Evolutionary conservation across 2,888 invertebrate species (phyloP).

Genomic region (Archaeoteleia sp.): DNA sequence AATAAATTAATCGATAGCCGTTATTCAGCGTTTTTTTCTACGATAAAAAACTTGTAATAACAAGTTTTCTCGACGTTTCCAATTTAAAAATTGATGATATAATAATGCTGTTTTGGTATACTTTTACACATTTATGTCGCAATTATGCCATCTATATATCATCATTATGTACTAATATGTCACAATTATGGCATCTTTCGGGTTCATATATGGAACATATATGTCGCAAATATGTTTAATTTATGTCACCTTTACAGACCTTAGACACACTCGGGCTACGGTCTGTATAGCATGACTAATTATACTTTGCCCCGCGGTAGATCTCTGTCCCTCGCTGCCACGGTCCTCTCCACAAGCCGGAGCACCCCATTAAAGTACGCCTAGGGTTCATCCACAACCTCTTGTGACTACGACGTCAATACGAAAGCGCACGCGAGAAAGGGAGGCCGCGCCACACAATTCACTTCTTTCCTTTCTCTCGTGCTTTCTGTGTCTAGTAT

Average conservation of each 20-base stretch:
- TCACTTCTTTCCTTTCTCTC: not conserved
- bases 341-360: conserved; percentile 57
- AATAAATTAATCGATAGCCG: too few relatives aligned
- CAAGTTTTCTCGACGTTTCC: too few relatives aligned
- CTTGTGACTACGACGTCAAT: conserved; percentile 28
- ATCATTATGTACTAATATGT: too few relatives aligned
- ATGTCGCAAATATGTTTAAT: conserved; percentile 3
- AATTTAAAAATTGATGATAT: too few relatives aligned
- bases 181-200: too few relatives aligned
- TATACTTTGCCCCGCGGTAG: conserved; percentile 66
- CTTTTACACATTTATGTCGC: too few relatives aligned
- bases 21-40: too few relatives aligned
- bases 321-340: conserved; percentile 62
- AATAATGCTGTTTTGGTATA: too few relatives aligned
- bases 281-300: conserved; percentile 65
- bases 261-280: conserved; percentile 1
- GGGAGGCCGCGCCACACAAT: conserved; percentile 19
- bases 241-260: too few relatives aligned
- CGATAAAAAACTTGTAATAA: too few relatives aligned
- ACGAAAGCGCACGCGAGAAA: conserved; percentile 42
- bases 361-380: conserved; percentile 67
- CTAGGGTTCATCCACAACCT: conserved; percentile 45
- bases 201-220: too few relatives aligned
- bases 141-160: too few relatives aligned
- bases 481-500: not conserved